Conservation (phyloP, 2,797 vertebrate genomes). For the Chloroceryle inda region DNA sequence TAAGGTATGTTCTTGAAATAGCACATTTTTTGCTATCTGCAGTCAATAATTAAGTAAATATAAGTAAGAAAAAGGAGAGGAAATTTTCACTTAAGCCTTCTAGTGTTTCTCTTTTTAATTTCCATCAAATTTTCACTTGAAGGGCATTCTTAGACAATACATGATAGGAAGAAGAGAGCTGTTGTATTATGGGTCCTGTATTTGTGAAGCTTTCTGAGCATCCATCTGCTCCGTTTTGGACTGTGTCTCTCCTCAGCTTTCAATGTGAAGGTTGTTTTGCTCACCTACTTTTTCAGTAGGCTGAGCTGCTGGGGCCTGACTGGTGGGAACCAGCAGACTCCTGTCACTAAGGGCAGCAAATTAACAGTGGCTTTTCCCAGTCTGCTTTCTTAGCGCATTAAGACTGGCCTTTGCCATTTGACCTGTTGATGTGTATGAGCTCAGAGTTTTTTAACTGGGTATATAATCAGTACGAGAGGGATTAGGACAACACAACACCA, state of each 20-base stretch:
- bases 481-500: slow-evolving; percentile 4
- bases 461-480: neutral
- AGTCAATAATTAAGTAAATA: neutral
- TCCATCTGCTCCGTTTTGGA: neutral
- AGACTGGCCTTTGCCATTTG: slow-evolving; percentile 28
- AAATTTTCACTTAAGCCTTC: neutral
- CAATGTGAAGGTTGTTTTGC: neutral
- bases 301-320: neutral
- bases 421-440: slow-evolving; percentile 35
- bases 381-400: slow-evolving; percentile 12
- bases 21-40: neutral
- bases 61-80: neutral
- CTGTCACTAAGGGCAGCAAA: slow-evolving; percentile 23
- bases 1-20: neutral
- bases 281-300: neutral
- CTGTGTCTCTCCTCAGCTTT: neutral
- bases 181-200: neutral
- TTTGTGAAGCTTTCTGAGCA: neutral
- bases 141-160: neutral
- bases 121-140: neutral
- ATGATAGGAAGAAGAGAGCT: neutral
- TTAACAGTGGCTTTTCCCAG: slow-evolving; percentile 23
- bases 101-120: neutral
- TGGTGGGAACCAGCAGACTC: slow-evolving; percentile 11
- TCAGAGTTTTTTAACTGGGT: neutral